These are phyloP conservation scores for Chromobotia macracanthus DNA, from an alignment of 2,797 vertebrate species.

Conservation along the genomic window DNA sequence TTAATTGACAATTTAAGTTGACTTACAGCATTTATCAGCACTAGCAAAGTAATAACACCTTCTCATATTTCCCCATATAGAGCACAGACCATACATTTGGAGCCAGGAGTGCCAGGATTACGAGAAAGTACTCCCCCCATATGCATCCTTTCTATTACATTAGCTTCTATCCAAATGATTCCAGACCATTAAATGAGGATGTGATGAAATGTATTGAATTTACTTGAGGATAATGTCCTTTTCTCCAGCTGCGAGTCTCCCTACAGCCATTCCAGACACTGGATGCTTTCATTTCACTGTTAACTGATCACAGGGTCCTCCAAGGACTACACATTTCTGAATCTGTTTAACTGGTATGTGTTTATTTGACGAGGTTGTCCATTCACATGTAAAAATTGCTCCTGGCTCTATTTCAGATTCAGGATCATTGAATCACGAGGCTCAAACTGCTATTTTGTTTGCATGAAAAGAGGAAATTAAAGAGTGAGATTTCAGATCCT, in stretches of 20 bases:
- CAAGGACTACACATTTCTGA: constrained; percentile 43
- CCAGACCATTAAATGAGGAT: constrained; percentile 77
- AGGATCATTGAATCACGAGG: constrained; percentile 44
- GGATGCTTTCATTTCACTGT: constrained; percentile 64
- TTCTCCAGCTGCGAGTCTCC: constrained; percentile 55
- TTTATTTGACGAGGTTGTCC: constrained; percentile 51
- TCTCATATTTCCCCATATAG: constrained; percentile 66
- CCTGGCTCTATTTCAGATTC: constrained; percentile 47
- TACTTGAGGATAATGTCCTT: constrained; percentile 61
- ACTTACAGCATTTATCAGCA: constrained; percentile 70
- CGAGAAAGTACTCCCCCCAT: constrained; percentile 48
- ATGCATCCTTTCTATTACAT: constrained; percentile 70
- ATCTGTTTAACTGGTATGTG: constrained; percentile 26
- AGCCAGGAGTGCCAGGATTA: constrained; percentile 62
- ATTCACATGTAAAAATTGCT: constrained; percentile 50
- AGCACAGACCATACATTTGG: constrained; percentile 44
- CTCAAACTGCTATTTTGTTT: constrained; percentile 52
- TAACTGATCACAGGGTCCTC: constrained; percentile 68
- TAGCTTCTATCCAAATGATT: constrained; percentile 72
- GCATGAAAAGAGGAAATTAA: constrained; percentile 57
- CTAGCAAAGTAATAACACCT: constrained; percentile 61
- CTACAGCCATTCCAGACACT: constrained; percentile 53
- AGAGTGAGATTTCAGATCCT: constrained; percentile 31
- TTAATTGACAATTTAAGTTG: constrained; percentile 68
- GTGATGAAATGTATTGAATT: constrained; percentile 77